Evolutionary conservation across 2,797 vertebrate species (phyloP).

Genomic region (Hypotaenidia philippensis): DNA sequence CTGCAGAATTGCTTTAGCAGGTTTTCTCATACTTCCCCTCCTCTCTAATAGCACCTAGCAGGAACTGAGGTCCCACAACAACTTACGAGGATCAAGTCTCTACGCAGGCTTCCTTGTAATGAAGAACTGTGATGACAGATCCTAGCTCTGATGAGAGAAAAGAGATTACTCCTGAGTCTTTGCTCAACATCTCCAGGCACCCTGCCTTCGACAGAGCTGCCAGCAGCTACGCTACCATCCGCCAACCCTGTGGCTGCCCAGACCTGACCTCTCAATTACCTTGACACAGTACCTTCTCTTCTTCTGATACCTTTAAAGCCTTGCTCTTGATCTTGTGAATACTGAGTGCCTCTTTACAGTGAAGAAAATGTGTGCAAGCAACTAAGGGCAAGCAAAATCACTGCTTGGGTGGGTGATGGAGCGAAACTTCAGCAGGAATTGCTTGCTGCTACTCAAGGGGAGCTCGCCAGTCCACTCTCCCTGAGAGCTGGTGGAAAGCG

Average conservation of each 20-base stretch:
- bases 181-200: background rate
- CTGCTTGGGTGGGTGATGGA: slow-evolving; percentile 16
- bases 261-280: background rate
- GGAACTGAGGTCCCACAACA: background rate
- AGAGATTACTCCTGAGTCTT: background rate
- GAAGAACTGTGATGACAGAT: background rate
- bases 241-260: background rate
- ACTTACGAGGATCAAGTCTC: background rate
- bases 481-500: background rate
- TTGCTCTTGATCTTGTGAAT: background rate
- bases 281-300: background rate
- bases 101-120: background rate
- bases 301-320: background rate
- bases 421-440: slow-evolving; percentile 7
- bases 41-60: background rate
- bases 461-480: slow-evolving; percentile 26
- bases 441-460: slow-evolving; percentile 14
- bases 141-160: background rate
- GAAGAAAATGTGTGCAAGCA: background rate
- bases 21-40: background rate
- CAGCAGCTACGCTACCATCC: background rate
- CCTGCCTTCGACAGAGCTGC: background rate
- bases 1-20: background rate
- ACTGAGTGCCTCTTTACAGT: background rate
- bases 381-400: background rate